Base-by-base conservation (phyloP, 2,113 vertebrate species). In the Casuarius casuarius region DNA sequence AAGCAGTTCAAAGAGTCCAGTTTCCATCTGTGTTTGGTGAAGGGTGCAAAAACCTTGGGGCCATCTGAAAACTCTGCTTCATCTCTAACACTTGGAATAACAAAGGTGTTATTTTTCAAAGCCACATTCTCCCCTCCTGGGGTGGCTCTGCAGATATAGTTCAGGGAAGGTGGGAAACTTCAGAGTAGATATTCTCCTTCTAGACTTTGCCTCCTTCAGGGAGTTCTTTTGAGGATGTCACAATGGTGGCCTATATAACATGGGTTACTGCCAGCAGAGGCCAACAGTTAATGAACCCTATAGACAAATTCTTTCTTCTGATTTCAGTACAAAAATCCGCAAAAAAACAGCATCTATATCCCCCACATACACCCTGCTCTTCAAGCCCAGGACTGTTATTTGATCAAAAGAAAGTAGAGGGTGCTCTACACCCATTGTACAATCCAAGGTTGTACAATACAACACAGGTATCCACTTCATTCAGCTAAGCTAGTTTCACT, bases 51-150 rank as follows among this genome's bases (percentile, higher is more conserved):
- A 98, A 97, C 98, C 98, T 98, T 94, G 91, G 98, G 98, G 98
- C 99, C 99, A 99, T 99, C 99, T 99, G 99, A 98, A 98, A 98
- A 98, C 98, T 98, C 98, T 97, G 97, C 98, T 98, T 98, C 98
- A 98, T 99, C 98, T 98, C 98, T 97, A 98, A 98, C 99, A 99
- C 98, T 98, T 99, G 99, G 98, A 99, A 99, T 99, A 99, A 99
- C 99, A 99, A 99, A 99, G 98, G 99, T 99, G 99, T 99, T 99
- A 98, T 99, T 99, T 99, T 99, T 99, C 99, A 99, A 99, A 99
- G 99, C 99, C 96, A 98, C 96, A 95, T 97, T 98, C 98, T 98
- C 96, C 98, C 99, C 99, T 99, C 99, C 99, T 98, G 99, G 98
- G 97, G 99, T 98, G 99, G 97, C 98, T 98, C 98, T 97, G 98